phyloP scores from a whole-genome alignment of 2,113 vertebrate genomes.

The Crotalus viridis region DNA sequence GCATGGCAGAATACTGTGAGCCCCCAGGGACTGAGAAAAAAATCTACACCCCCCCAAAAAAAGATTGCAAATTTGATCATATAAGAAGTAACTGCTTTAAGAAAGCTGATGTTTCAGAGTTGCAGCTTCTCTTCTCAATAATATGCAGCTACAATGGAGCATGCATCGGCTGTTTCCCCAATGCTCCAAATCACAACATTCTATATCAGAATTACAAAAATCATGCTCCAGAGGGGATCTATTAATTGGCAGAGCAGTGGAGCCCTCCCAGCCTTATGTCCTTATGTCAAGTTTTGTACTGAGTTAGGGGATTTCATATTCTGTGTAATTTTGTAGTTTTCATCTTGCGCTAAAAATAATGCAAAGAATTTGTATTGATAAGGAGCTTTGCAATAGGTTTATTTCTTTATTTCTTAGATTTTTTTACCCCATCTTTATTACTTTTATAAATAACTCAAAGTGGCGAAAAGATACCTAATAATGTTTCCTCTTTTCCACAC shows the following conservation, averaged over 20 bases:
- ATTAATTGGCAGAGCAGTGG: background rate
- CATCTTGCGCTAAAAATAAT: background rate
- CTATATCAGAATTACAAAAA: background rate
- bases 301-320: background rate
- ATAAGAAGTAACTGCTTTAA: background rate
- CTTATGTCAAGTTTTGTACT: background rate
- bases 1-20: background rate
- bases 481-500: background rate
- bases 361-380: background rate
- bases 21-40: background rate
- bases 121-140: background rate
- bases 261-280: too few relatives aligned
- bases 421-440: background rate
- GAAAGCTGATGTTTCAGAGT: background rate
- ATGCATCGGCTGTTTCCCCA: background rate
- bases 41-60: background rate
- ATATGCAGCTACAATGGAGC: background rate
- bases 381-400: background rate
- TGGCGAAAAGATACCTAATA: background rate
- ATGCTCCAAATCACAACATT: background rate
- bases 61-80: background rate
- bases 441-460: background rate
- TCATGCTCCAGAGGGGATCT: background rate
- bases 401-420: background rate
- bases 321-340: background rate